Evolutionary conservation across 2,113 vertebrate genomes (phyloP), one percentile per base, ranked within the genome.

Genomic region (Rattus rattus): DNA sequence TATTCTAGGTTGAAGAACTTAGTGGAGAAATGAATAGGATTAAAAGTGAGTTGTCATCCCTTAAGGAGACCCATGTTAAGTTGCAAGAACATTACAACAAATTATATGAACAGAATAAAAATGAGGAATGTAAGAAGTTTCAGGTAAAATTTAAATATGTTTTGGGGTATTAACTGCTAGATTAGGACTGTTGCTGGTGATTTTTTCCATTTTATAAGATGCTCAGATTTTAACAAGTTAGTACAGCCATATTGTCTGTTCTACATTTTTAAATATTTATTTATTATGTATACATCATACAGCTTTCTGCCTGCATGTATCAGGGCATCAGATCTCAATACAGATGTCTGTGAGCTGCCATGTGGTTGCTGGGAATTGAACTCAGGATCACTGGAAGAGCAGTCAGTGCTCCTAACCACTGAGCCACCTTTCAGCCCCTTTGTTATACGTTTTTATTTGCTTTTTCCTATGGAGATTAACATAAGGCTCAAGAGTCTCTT

Each of bases 1-100:
- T 86, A 49, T 98, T 96, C 94, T 97, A 99, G 99, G 99, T 98
- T 95, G 93, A 94, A 59, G 89, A 87, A 56, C 96, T 99, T 97
- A 98, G 96, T 97, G 97, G 97, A 97, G 98, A 98, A 96, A 95
- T 98, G 28, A 92, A 98, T 52, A 28, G 75, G n/a, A 97, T 98
- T 95, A 98, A 98, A 97, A 98, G 97, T 90, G 98, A 98, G 33
- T 95, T 99, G 85, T 97, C 96, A 95, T 98, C 97, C 28, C 93
- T 98, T 96, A 99, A 98, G 95, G 98, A 98, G 91, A 95, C 97
- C 88, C 97, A 97, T 69, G 96, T 96, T 4, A 93, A 98, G 73
- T 98, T 98, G 88, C 98, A 98, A 91, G 98, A 98, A 96, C 92
- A 96, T 94, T 96, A 97, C 54, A 89, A 96, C 4, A 96, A 98